phyloP scores from a whole-genome alignment of 1,140 invertebrate genomes.

The Drosophila oshimai region DNA sequence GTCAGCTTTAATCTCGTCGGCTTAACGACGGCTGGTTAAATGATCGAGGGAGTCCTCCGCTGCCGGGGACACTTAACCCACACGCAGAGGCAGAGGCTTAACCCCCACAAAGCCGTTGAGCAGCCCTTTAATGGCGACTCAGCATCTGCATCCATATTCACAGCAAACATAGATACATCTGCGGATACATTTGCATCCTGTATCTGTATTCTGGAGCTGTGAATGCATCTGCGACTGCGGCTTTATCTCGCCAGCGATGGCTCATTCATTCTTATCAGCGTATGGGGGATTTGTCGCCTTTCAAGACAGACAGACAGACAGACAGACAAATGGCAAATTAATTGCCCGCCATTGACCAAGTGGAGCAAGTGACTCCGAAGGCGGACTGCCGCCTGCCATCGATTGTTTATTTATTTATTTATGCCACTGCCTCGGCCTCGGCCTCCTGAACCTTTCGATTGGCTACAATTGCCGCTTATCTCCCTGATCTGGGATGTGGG shows the following conservation, averaged over 20 bases:
- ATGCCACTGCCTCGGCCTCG: slow-evolving; percentile 45
- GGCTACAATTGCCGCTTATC: slow-evolving; percentile 74
- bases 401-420: slow-evolving; percentile 80
- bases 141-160: background rate
- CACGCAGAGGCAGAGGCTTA: background rate
- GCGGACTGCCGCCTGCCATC: slow-evolving; percentile 41
- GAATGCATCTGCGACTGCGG: no score
- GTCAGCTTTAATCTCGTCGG: slow-evolving; percentile 4
- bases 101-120: slow-evolving; percentile 24
- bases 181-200: background rate
- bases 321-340: slow-evolving; percentile 74
- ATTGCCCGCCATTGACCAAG: slow-evolving; percentile 49
- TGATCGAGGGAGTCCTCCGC: slow-evolving; percentile 1
- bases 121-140: background rate
- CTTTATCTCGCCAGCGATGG: slow-evolving; percentile 32
- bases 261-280: slow-evolving; percentile 78
- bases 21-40: slow-evolving; percentile 6
- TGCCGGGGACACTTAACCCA: slow-evolving; percentile 7
- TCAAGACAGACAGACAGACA: slow-evolving; percentile 13
- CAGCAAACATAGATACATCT: slow-evolving; percentile 1
- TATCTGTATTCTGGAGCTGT: slow-evolving; percentile 10
- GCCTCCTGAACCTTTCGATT: slow-evolving; percentile 56
- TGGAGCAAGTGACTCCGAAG: slow-evolving; percentile 18
- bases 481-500: slow-evolving; percentile 7
- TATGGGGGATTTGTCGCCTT: slow-evolving; percentile 72